Evolutionary conservation across 2,113 vertebrate genomes (phyloP).

Genomic region (Narcine bancroftii): DNA sequence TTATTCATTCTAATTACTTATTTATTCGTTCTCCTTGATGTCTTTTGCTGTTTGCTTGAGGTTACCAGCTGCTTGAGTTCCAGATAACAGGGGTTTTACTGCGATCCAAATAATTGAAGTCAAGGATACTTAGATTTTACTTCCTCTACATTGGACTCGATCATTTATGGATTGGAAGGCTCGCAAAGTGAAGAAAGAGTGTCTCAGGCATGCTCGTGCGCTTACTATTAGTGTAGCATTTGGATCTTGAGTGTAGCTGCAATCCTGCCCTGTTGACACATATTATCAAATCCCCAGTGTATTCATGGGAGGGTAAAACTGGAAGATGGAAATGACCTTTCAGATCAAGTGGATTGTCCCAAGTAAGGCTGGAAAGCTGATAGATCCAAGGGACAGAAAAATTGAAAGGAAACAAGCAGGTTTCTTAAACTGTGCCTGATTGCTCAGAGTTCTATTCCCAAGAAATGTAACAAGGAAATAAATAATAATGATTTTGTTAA

Average conservation of each 20-base stretch:
- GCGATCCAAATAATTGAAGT: too few species aligned
- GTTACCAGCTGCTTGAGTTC: too few species aligned
- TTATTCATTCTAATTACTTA: too few species aligned
- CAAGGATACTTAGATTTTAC: background rate
- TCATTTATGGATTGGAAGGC: background rate
- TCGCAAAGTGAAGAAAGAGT: background rate
- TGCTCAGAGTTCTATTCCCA: background rate
- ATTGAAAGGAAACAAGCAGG: background rate
- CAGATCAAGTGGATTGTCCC: background rate
- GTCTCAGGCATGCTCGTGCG: background rate
- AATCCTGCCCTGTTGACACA: background rate
- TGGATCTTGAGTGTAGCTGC: background rate
- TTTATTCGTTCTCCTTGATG: too few species aligned
- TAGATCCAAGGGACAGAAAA: background rate
- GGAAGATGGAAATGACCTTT: background rate
- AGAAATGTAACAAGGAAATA: background rate
- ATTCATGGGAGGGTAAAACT: background rate
- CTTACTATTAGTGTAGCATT: background rate
- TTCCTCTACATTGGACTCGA: background rate
- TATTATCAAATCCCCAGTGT: background rate
- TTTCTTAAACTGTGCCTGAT: background rate
- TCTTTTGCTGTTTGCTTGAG: too few species aligned
- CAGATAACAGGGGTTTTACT: too few species aligned
- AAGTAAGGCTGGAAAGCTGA: background rate
- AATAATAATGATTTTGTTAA: slow-evolving; percentile 4